Conservation (phyloP, 2,113 vertebrate species). For the Hippocampus mohnikei region DNA sequence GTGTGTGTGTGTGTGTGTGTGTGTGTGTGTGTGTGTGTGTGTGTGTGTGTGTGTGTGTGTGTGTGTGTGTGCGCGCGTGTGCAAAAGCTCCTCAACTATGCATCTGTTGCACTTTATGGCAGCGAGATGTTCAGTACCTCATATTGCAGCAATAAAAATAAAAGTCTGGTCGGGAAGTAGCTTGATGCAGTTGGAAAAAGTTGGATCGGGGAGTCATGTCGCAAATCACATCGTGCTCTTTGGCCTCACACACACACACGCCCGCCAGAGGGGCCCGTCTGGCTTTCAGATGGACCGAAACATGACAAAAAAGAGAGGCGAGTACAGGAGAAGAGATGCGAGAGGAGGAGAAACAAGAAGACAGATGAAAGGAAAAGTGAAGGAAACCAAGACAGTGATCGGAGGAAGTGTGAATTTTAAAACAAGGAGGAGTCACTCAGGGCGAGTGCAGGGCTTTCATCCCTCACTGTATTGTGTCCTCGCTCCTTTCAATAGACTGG, state of each 20-base stretch:
- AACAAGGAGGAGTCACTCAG: conserved; percentile 45
- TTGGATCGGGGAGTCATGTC: conserved; percentile 55
- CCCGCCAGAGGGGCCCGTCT: conserved; percentile 45
- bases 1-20: background rate
- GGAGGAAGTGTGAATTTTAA: conserved; percentile 52
- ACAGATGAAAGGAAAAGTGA: conserved; percentile 53
- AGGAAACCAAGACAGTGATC: conserved; percentile 40
- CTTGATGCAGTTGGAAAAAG: conserved; percentile 62
- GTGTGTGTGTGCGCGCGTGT: background rate
- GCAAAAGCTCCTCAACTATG: conserved; percentile 8
- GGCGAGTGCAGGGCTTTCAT: conserved; percentile 62
- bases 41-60: conserved; percentile 9
- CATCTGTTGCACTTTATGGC: conserved; percentile 55
- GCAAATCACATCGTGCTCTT: conserved; percentile 62
- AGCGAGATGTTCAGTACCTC: conserved; percentile 52
- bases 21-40: no score
- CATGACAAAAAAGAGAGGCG: conserved; percentile 43
- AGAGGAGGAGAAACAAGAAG: conserved; percentile 35
- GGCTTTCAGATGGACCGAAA: conserved; percentile 42
- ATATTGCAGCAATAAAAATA: conserved; percentile 57
- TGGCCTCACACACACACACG: conserved; percentile 11
- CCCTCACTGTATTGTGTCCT: conserved; percentile 43
- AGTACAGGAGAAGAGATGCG: conserved; percentile 25
- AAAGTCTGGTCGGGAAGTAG: conserved; percentile 48
- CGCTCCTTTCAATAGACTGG: conserved; percentile 37